These are phyloP conservation scores for Amblyornis subalaris DNA, from an alignment of 2,113 vertebrate genomes.

Conservation along the genomic window DNA sequence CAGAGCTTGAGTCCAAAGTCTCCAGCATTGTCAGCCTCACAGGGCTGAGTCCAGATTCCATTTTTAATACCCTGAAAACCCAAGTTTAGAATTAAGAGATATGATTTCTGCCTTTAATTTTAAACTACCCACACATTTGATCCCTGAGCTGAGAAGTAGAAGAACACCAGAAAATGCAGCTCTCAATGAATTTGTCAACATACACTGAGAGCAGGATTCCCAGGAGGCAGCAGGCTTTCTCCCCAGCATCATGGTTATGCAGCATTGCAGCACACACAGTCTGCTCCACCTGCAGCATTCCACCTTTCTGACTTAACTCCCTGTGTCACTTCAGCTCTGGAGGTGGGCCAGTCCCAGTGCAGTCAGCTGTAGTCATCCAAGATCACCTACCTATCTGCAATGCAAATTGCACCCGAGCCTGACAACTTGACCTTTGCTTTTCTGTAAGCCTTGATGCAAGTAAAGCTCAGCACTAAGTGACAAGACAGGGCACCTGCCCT, in stretches of 20 bases:
- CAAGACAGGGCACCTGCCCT: not conserved
- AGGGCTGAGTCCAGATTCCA: not conserved
- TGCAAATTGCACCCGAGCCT: not conserved
- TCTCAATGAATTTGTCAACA: not conserved
- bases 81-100: not conserved
- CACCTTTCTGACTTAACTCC: not conserved
- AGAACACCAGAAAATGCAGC: not conserved
- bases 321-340: not conserved
- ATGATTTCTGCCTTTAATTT: not conserved
- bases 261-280: not conserved
- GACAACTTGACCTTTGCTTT: not conserved
- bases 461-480: not conserved
- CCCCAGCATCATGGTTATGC: not conserved
- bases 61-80: not conserved
- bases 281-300: not conserved
- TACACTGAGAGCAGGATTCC: not conserved
- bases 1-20: not conserved
- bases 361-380: not conserved
- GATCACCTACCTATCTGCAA: not conserved
- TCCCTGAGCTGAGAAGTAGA: not conserved
- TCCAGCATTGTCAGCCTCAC: not conserved
- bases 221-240: not conserved
- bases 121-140: not conserved
- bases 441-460: not conserved
- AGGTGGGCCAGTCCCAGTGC: not conserved